Base-by-base conservation (phyloP, 2,113 vertebrate genomes). In the Lonchura striata region DNA sequence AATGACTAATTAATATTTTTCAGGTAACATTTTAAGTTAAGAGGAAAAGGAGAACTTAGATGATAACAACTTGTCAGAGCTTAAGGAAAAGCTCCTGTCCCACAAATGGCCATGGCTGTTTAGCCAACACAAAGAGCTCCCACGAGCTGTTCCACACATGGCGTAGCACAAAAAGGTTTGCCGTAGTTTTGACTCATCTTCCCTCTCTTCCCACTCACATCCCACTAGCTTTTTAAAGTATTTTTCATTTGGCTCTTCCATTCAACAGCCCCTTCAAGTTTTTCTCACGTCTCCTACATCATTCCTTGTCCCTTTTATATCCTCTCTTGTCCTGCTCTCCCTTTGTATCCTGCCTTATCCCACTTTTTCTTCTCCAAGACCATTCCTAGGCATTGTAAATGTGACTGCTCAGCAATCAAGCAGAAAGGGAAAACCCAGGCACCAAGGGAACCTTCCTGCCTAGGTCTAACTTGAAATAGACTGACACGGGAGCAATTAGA, bases 391-490 rank as follows among this genome's bases (percentile, higher is more conserved):
- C 30, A 66, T 35, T 69, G 20, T 11, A 82, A 86, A 80, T 28
- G 37, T 59, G 47, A 86, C 76, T 87, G 76, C 72, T 81, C 44
- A 74, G 66, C 69, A 91, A 46, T 20, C 31, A 63, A 72, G 47
- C 23, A 85, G 75, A 90, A 96, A 68, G 49, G 86, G 93, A 86
- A 97, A 91, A 50, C 85, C 81, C 74, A 77, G 54, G 61, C 57
- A 74, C 42, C 59, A 49, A 87, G 76, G 66, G 57, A 95, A 86
- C 57, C 76, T 92, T 71, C 52, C 50, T 90, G 39, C 57, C 70
- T 87, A 47, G 19, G n/a, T 35, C 71, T 57, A 77, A 78, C 79
- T 76, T 94, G 76, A 95, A 93, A 88, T 27, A 92, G 86, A 91
- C 64, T 82, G 86, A 95, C 54, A 78, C 0, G 1, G 53, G 65